These are phyloP conservation scores for Nothocercus nigrocapillus DNA, from an alignment of 2,113 vertebrate species.

Conservation along the genomic window DNA sequence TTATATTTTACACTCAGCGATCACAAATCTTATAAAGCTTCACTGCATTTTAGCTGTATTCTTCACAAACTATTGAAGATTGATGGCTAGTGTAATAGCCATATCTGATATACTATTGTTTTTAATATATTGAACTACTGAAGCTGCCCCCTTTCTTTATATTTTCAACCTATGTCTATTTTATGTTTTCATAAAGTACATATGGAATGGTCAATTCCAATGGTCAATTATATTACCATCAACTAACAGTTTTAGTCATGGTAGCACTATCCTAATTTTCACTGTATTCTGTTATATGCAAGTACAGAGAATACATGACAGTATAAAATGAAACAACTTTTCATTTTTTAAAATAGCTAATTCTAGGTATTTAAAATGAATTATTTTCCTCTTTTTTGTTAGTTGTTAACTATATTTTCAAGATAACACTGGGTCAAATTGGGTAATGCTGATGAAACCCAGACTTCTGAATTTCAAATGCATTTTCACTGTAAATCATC, in stretches of 20 bases:
- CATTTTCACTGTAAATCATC: background rate
- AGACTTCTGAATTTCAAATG: background rate
- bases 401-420: slow-evolving; percentile 15
- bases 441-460: background rate
- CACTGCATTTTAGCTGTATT: slow-evolving; percentile 71
- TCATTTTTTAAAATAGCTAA: slow-evolving; percentile 22
- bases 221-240: background rate
- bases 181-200: slow-evolving; percentile 39
- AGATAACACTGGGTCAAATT: slow-evolving; percentile 28
- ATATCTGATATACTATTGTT: slow-evolving; percentile 62
- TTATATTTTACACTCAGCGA: slow-evolving; percentile 87
- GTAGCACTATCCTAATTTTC: slow-evolving; percentile 50
- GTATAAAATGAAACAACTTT: background rate
- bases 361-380: background rate
- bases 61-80: slow-evolving; percentile 78
- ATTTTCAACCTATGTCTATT: slow-evolving; percentile 31
- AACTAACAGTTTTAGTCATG: background rate
- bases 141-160: slow-evolving; percentile 43
- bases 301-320: background rate
- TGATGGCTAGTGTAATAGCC: slow-evolving; percentile 74
- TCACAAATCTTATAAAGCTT: slow-evolving; percentile 85
- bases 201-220: background rate
- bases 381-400: background rate
- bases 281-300: background rate
- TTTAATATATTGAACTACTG: slow-evolving; percentile 69